Conservation (phyloP, 1,140 invertebrate genomes). For the Homarus americanus region DNA sequence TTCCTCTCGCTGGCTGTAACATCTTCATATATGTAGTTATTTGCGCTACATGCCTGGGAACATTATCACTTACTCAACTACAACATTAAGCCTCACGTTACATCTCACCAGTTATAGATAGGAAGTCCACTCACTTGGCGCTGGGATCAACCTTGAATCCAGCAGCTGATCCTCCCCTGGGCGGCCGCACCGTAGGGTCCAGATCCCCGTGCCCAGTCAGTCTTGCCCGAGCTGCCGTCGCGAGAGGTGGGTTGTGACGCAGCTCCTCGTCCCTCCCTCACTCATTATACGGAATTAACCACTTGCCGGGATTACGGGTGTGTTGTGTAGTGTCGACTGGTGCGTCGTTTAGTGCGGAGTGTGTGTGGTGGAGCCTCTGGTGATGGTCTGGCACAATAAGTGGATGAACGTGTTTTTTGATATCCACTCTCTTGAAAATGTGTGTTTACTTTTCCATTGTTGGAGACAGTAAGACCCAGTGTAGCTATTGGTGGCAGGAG, state of each 20-base stretch:
- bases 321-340: neutral
- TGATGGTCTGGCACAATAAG: neutral
- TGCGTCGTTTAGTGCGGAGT: neutral
- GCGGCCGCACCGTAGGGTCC: neutral
- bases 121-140: slow-evolving; percentile 2
- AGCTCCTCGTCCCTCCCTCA: neutral
- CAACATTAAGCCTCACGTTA: neutral
- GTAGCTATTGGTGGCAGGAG: neutral
- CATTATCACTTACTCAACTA: no score
- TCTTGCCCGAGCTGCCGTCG: neutral
- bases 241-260: neutral
- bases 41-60: no score
- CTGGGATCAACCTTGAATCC: neutral
- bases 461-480: neutral
- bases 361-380: neutral
- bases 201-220: neutral
- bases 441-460: neutral
- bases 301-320: neutral
- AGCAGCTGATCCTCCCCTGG: neutral
- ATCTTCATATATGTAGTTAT: neutral
- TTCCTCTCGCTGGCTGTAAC: no score
- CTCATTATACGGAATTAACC: neutral
- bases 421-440: neutral
- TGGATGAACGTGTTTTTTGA: neutral
- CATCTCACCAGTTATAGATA: neutral